phyloP scores from a whole-genome alignment of 53 echinoderm and acorn worm species.

The Zoroaster sp. region DNA sequence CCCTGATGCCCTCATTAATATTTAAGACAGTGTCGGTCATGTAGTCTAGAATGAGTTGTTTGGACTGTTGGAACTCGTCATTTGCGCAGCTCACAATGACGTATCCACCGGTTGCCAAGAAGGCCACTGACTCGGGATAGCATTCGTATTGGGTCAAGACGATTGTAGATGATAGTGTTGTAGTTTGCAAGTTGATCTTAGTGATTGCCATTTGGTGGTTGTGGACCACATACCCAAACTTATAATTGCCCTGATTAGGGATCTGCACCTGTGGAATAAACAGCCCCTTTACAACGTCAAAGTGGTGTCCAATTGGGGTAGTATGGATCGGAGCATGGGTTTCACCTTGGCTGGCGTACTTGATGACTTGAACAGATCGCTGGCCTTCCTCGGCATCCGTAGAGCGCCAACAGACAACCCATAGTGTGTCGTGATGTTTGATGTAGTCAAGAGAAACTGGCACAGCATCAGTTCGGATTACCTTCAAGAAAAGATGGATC shows the following conservation, averaged over 20 bases:
- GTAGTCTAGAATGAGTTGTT: conserved; percentile 89
- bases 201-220: conserved; percentile 76
- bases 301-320: conserved; percentile 77
- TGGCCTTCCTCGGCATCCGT: conserved; percentile 69
- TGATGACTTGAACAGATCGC: conserved; percentile 79
- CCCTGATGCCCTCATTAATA: conserved; percentile 80
- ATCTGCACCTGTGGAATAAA: conserved; percentile 84
- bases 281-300: conserved; percentile 78
- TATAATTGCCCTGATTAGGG: conserved; percentile 73
- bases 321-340: conserved; percentile 83
- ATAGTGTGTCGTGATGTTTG: conserved; percentile 76
- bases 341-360: conserved; percentile 69
- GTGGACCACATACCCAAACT: conserved; percentile 82
- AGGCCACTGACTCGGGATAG: conserved; percentile 83
- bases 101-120: conserved; percentile 86
- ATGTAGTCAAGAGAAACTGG: conserved; percentile 83
- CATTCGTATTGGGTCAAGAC: conserved; percentile 85
- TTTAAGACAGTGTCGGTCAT: conserved; percentile 85
- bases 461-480: conserved; percentile 66
- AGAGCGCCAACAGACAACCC: conserved; percentile 79
- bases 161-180: conserved; percentile 71
- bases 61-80: conserved; percentile 54
- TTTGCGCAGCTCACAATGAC: conserved; percentile 85
- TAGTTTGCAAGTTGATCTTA: conserved; percentile 75
- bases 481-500: too few species aligned